Evolutionary conservation across 30 jellyfish, hydroid and myxozoan genomes (phyloP).

Genomic region (Pelagia noctiluca): DNA sequence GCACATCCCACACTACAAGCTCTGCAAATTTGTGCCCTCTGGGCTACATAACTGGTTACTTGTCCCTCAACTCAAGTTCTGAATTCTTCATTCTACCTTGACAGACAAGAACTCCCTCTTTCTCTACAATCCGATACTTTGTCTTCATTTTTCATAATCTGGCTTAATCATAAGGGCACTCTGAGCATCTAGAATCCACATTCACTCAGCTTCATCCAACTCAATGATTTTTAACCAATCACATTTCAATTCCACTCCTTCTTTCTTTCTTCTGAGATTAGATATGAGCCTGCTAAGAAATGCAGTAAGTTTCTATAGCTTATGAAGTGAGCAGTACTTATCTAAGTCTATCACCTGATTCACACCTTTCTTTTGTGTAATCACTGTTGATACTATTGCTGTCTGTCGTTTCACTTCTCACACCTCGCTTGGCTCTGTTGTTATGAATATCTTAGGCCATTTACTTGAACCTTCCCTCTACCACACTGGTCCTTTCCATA

Average conservation of each 20-base stretch:
- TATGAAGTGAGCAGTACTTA: slow-evolving; percentile 22
- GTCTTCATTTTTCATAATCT: background rate
- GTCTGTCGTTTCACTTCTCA: slow-evolving; percentile 31
- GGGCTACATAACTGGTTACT: slow-evolving; percentile 51
- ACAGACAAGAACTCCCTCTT: slow-evolving; percentile 9
- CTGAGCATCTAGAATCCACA: too few species aligned
- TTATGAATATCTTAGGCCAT: slow-evolving; percentile 50
- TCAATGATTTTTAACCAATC: slow-evolving; percentile 6
- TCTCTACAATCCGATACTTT: slow-evolving; percentile 1
- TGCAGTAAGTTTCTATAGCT: slow-evolving; percentile 46
- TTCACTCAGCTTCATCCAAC: slow-evolving; percentile 28
- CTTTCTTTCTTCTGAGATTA: slow-evolving; percentile 7
- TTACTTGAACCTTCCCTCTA: slow-evolving; percentile 1
- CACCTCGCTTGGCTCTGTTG: slow-evolving; percentile 29
- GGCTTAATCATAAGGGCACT: background rate
- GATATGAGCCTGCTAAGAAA: slow-evolving; percentile 23
- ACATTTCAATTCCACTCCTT: background rate
- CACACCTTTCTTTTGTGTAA: slow-evolving; percentile 13
- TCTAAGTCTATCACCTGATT: slow-evolving; percentile 28
- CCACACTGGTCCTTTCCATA: slow-evolving; percentile 77
- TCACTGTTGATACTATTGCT: slow-evolving; percentile 18
- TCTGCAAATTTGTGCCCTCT: slow-evolving; percentile 41
- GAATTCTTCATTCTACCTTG: slow-evolving; percentile 42
- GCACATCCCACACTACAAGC: slow-evolving; percentile 33
- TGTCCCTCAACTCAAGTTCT: slow-evolving; percentile 27